Conservation (phyloP, 2,113 vertebrate genomes). For the Tenebrosternarchus preto region DNA sequence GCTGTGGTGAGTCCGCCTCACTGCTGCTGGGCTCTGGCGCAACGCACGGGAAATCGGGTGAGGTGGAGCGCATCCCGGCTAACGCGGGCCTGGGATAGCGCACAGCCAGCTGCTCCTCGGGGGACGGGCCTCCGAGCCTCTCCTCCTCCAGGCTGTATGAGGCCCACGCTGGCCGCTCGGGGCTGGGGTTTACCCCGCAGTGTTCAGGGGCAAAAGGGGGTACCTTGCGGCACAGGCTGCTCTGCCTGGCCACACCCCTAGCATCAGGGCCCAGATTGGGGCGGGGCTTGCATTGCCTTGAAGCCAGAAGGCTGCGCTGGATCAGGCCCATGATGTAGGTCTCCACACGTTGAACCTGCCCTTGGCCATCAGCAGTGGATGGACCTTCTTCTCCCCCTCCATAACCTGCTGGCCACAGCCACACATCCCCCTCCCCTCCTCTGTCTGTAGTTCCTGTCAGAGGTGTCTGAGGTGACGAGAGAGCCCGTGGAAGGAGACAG, state of each 20-base stretch:
- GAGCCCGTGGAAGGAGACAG: constrained; percentile 62
- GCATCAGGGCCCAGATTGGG: constrained; percentile 72
- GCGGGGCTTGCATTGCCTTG: constrained; percentile 74
- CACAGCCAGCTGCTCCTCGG: constrained; percentile 48
- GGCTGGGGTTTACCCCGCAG: constrained; percentile 48
- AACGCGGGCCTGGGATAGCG: constrained; percentile 51
- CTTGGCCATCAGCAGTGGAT: constrained; percentile 54
- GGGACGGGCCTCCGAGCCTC: constrained; percentile 17
- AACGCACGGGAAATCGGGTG: constrained; percentile 58
- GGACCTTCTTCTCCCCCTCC: constrained; percentile 45
- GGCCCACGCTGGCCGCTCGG: constrained; percentile 58
- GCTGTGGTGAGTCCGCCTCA: constrained; percentile 63
- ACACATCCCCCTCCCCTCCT: constrained; percentile 60
- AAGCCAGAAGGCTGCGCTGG: constrained; percentile 72
- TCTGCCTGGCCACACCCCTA: constrained; percentile 70
- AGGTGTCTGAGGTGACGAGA: constrained; percentile 67
- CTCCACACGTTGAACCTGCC: constrained; percentile 71
- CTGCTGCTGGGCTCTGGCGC: constrained; percentile 64
- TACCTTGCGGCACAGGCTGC: constrained; percentile 74
- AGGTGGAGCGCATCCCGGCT: constrained; percentile 38
- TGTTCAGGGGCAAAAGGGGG: constrained; percentile 60
- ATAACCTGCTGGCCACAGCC: constrained; percentile 55
- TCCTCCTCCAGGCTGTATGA: constrained; percentile 57
- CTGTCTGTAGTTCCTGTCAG: constrained; percentile 52
- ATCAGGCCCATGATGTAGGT: constrained; percentile 81